A percentile compares a stretch with the other conserved stretches of the same genome.
phyloP scores from a whole-genome alignment of 1,140 invertebrate genomes.

The Drosophila guanche region DNA sequence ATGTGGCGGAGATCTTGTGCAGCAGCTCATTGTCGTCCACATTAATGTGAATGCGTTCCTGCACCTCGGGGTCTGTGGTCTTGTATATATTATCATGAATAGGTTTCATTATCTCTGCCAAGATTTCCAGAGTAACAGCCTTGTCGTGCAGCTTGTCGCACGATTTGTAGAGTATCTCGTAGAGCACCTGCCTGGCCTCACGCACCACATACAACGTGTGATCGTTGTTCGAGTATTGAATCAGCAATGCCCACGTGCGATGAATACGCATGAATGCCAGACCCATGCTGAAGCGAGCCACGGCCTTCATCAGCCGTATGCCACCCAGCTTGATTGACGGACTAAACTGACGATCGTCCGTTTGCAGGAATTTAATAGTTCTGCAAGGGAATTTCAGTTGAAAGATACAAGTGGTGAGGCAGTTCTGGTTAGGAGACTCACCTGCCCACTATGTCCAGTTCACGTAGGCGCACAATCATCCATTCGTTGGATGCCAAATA shows the following conservation, averaged over 20 bases:
- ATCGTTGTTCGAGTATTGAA: slow-evolving; percentile 85
- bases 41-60: slow-evolving; percentile 65
- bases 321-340: slow-evolving; percentile 87
- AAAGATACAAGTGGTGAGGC: not conserved
- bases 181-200: slow-evolving; percentile 85
- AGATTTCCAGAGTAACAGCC: slow-evolving; percentile 84
- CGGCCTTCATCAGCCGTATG: slow-evolving; percentile 85
- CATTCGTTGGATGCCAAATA: slow-evolving; percentile 71
- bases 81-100: slow-evolving; percentile 83
- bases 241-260: slow-evolving; percentile 85
- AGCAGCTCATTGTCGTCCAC: slow-evolving; percentile 85
- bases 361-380: slow-evolving; percentile 51
- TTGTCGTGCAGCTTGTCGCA: slow-evolving; percentile 83
- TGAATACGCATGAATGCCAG: slow-evolving; percentile 85
- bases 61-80: slow-evolving; percentile 12
- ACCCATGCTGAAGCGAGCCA: slow-evolving; percentile 85
- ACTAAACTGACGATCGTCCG: slow-evolving; percentile 44
- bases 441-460: slow-evolving; percentile 67
- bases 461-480: slow-evolving; percentile 65
- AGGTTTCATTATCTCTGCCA: slow-evolving; percentile 84
- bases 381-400: slow-evolving; percentile 26
- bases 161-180: slow-evolving; percentile 84
- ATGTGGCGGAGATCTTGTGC: slow-evolving; percentile 84
- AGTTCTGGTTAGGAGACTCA: slow-evolving; percentile 22
- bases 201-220: slow-evolving; percentile 87